Evolutionary conservation across 1,140 invertebrate species (phyloP), one percentile per base, ranked within the genome.

Genomic region (Colletes gigas): DNA sequence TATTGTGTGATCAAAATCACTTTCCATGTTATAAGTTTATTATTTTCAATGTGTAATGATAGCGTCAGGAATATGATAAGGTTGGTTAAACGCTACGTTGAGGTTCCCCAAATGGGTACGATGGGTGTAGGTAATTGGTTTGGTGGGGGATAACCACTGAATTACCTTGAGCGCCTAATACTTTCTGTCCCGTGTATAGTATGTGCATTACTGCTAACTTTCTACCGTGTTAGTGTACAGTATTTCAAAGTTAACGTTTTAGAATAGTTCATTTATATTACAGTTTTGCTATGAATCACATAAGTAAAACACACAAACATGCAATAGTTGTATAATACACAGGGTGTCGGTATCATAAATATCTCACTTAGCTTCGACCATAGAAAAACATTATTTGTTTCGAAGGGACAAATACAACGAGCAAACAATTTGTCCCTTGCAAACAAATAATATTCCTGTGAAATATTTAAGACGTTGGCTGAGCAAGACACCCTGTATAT

Each of bases 271-370:
- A 6, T 41, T 19, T 19, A 57, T 8, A 10, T 8, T 59, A 44
- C n/a, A 63, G 9, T 12, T 1, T 15, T 47, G 5, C n/a, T 60
- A 66, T 57, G 47, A 63, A 10, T 67, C 59, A 63, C 10, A 7
- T 30, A 15, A 80, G 4, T 39, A 65, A 47, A 63, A 17, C 57
- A n/a, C 54, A 17, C 17, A 41, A 69, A 17, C 72, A 79, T 79
- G 77, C 77, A 74, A 39, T 75, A 65, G 44, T 70, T 50, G 57
- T 9, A 62, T 1, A 62, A 12, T 62, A 55, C 54, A 17, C 17
- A 30, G 30, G 30, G 30, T 30, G 30, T 30, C 30, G 2, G 30
- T 30, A 30, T 2, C 30, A 30, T 30, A 30, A 30, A 30, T 30
- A 30, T 30, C 30, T 30, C 30, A 30, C 2, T 30, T 30, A n/a